phyloP scores from a whole-genome alignment of 2,113 vertebrate species.

The Tragelaphus scriptus region DNA sequence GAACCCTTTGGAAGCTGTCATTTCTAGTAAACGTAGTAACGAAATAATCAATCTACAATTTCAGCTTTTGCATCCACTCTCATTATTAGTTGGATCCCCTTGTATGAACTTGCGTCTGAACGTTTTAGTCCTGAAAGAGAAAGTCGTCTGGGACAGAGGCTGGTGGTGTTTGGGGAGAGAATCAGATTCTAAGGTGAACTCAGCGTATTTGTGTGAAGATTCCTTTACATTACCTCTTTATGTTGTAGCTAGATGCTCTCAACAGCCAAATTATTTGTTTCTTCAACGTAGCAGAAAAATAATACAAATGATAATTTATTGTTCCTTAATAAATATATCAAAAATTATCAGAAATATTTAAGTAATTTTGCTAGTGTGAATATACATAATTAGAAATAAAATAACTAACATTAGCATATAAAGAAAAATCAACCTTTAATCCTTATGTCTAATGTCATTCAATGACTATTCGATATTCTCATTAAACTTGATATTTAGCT shows the following conservation, averaged over 20 bases:
- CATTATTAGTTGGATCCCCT: not conserved
- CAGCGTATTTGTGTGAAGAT: not conserved
- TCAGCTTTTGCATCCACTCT: not conserved
- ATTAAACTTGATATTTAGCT: not conserved
- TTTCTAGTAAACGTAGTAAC: not conserved
- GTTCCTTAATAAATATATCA: not conserved
- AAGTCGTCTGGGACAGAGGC: not conserved
- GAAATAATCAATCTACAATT: not conserved
- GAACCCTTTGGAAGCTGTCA: not conserved
- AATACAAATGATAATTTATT: not conserved
- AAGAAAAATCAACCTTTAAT: not conserved
- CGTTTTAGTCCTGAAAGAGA: not conserved
- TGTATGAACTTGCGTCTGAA: not conserved
- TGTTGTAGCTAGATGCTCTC: not conserved
- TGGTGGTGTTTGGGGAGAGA: not conserved
- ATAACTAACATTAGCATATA: not conserved
- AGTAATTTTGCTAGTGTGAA: not conserved
- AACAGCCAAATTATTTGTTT: not conserved
- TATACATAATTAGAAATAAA: not conserved
- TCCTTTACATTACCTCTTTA: not conserved
- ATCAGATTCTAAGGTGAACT: not conserved
- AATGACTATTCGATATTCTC: not conserved
- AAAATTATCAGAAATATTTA: not conserved
- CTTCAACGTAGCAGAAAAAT: not conserved
- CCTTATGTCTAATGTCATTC: not conserved